Base-by-base conservation (phyloP, 2,888 invertebrate species). In the Lasioglossum morio region DNA sequence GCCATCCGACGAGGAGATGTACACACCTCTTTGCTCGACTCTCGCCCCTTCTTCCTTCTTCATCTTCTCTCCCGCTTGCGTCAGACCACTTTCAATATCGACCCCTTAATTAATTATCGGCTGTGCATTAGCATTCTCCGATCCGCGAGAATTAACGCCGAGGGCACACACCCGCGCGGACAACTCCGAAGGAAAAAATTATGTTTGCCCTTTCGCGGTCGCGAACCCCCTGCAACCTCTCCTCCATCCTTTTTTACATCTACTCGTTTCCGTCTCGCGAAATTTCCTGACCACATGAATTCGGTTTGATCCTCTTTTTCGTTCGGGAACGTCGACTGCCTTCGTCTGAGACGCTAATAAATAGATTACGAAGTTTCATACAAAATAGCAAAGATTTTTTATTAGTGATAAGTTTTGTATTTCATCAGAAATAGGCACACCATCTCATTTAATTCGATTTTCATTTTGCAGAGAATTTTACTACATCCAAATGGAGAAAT, bases 401-500 rank as follows among this genome's bases (percentile, higher is more conserved):
- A 46, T 5, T 46, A 57, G 1, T 0, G 10, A n/a, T n/a, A n/a
- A 10, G n/a, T 57, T 57, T 12, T 12, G 3, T 43, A 4, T 16
- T 63, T 63, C 2, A 19, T 10, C 4, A 16, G 30, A 16, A 27
- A 16, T 40, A 46, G 27, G 16, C 4, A 27, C 14, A 14, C 48
- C n/a, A 10, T 27, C 57, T 77, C 0, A 69, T 34, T 30, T 34
- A 19, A 19, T 53, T 63, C 70, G 40, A 46, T 57, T 37, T 73
- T 63, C 63, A 3, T 57, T 69, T 72, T 96, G 76, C 97, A 99
- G 99, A 96, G 99, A 99, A 96, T 99, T 99, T 97, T 99, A 99
- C 97, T 99, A 99, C 96, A 99, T 99, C 95, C 99, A 99, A 96
- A 99, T 99, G 99, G 99, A 99, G 96, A 99, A 99, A 96, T 99